Percentiles rank a stretch among this genome's conserved stretches.
phyloP scores from a whole-genome alignment of 2,888 invertebrate genomes.

The Drosophila falleni region DNA sequence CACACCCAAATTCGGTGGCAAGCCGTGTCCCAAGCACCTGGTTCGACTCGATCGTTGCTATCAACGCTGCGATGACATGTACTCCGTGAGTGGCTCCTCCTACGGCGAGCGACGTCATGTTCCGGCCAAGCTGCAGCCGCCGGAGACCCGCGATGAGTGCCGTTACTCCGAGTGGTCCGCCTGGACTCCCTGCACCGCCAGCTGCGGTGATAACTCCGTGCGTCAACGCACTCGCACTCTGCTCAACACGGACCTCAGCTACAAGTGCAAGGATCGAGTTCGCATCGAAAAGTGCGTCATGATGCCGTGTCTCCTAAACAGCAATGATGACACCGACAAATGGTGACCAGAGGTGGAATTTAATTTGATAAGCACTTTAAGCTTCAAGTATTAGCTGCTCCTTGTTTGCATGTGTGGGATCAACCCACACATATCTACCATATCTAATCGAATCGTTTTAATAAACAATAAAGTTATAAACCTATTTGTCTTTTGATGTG shows the following conservation, averaged over 20 bases:
- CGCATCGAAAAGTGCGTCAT: slow-evolving; percentile 83
- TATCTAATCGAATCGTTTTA: slow-evolving; percentile 36
- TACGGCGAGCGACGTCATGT: slow-evolving; percentile 61
- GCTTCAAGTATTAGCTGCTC: slow-evolving; percentile 46
- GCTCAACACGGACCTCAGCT: slow-evolving; percentile 81
- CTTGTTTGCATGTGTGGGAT: slow-evolving; percentile 7
- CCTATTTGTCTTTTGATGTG: background rate
- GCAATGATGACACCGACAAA: slow-evolving; percentile 77
- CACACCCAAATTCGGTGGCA: slow-evolving; percentile 86
- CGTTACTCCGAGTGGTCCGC: slow-evolving; percentile 89
- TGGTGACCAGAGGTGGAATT: slow-evolving; percentile 49
- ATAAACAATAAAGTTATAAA: slow-evolving; percentile 13
- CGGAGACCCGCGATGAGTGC: slow-evolving; percentile 86
- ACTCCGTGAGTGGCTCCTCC: slow-evolving; percentile 72
- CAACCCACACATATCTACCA: slow-evolving; percentile 22
- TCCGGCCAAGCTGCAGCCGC: slow-evolving; percentile 41
- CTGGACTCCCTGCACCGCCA: slow-evolving; percentile 89
- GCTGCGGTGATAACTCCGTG: slow-evolving; percentile 87
- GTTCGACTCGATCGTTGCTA: slow-evolving; percentile 83
- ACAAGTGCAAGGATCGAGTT: slow-evolving; percentile 84
- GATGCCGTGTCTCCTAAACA: slow-evolving; percentile 82
- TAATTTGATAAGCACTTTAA: background rate
- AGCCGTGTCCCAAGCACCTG: slow-evolving; percentile 86
- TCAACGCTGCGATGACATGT: slow-evolving; percentile 83
- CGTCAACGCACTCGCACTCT: slow-evolving; percentile 86